Evolutionary conservation across 2,888 invertebrate genomes (phyloP).

Genomic region (Mesorhabditis sp.): DNA sequence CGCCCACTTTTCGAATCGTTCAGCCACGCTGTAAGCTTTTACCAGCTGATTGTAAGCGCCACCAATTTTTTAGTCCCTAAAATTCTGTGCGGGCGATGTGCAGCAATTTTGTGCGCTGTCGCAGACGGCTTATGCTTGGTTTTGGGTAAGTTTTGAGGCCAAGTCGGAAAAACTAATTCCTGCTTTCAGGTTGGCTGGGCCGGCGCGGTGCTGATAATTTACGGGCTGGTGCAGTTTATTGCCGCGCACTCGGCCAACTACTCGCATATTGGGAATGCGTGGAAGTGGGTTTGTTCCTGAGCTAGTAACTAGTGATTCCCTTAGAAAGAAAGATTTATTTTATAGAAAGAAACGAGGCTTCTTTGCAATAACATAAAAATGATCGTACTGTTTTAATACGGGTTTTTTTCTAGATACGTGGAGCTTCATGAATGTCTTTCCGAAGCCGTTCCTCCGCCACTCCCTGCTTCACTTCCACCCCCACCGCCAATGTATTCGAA

Average conservation of each 20-base stretch:
- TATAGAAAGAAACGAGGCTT: slow-evolving; percentile 61
- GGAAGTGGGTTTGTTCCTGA: slow-evolving; percentile 67
- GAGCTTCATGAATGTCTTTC: slow-evolving; percentile 4
- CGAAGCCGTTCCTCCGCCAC: slow-evolving; percentile 1
- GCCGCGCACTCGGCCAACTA: slow-evolving; percentile 93
- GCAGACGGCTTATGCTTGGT: slow-evolving; percentile 48
- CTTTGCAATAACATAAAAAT: neutral
- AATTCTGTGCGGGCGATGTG: slow-evolving; percentile 51
- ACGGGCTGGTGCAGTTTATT: slow-evolving; percentile 73
- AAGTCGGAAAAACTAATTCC: neutral
- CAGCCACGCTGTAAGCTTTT: slow-evolving; percentile 30
- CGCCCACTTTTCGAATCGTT: slow-evolving; percentile 41
- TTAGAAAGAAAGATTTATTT: slow-evolving; percentile 58
- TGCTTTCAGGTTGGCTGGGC: slow-evolving; percentile 21
- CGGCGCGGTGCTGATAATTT: slow-evolving; percentile 22
- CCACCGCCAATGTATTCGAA: neutral
- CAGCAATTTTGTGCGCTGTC: slow-evolving; percentile 56
- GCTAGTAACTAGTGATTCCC: too few species aligned
- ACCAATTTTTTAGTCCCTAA: slow-evolving; percentile 35
- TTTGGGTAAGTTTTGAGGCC: slow-evolving; percentile 17
- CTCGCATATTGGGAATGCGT: slow-evolving; percentile 88
- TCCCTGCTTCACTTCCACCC: neutral
- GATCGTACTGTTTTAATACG: neutral
- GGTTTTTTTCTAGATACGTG: neutral
- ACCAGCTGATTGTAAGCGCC: neutral